Evolutionary conservation across 2,888 invertebrate genomes (phyloP).

Genomic region (Choristoneura rosaceana): DNA sequence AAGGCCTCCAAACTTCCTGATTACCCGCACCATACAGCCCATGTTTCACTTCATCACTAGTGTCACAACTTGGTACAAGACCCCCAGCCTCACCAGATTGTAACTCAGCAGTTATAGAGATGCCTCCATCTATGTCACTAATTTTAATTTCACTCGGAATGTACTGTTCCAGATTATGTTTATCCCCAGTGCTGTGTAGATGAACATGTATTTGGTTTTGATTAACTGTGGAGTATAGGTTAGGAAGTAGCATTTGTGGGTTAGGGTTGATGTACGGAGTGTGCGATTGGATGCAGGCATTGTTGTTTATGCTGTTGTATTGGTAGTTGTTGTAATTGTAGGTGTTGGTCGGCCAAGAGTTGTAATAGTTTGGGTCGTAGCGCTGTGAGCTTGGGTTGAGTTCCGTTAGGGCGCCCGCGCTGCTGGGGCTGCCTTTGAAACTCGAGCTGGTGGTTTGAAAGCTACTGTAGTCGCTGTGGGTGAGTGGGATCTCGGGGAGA

Average conservation of each 20-base stretch:
- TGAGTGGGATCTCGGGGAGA: slow-evolving; percentile 84
- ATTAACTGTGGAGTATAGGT: slow-evolving; percentile 93
- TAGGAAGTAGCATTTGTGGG: slow-evolving; percentile 91
- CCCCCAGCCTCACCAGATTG: slow-evolving; percentile 78
- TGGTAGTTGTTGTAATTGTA: slow-evolving; percentile 90
- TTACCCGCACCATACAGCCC: slow-evolving; percentile 69
- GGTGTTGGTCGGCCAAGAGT: slow-evolving; percentile 87
- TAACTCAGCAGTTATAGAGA: slow-evolving; percentile 82
- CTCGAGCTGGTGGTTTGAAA: slow-evolving; percentile 70
- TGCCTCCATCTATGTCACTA: slow-evolving; percentile 85
- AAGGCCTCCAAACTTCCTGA: slow-evolving; percentile 91
- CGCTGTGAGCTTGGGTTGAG: slow-evolving; percentile 75
- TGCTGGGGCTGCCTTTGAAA: slow-evolving; percentile 74
- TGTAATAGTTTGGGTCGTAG: slow-evolving; percentile 85
- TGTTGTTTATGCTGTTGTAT: slow-evolving; percentile 87
- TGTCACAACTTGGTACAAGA: slow-evolving; percentile 81
- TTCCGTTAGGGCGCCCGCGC: slow-evolving; percentile 74
- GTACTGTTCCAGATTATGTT: slow-evolving; percentile 88
- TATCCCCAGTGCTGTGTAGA: slow-evolving; percentile 88
- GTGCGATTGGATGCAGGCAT: slow-evolving; percentile 82
- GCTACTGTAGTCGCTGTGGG: slow-evolving; percentile 75
- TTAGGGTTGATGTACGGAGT: slow-evolving; percentile 86
- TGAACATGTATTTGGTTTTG: slow-evolving; percentile 95
- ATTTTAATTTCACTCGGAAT: slow-evolving; percentile 86
- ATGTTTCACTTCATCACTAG: slow-evolving; percentile 83